Evolutionary conservation across 2,113 vertebrate species (phyloP).

Genomic region (Brachypodius melanocephalos): DNA sequence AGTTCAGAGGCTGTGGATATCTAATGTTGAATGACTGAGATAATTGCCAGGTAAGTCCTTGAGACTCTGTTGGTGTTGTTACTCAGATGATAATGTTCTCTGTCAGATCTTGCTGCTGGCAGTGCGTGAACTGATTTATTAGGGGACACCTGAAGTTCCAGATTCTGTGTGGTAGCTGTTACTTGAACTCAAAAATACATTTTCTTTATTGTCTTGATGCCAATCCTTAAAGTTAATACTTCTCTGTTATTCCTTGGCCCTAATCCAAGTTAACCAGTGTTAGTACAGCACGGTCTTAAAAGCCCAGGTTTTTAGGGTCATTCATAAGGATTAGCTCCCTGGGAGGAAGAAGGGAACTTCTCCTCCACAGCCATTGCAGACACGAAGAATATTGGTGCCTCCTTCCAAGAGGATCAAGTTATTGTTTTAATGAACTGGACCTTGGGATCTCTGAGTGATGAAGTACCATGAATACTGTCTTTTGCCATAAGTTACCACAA

Average conservation of each 20-base stretch:
- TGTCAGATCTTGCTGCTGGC: not conserved
- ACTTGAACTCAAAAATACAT: not conserved
- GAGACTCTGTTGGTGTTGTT: not conserved
- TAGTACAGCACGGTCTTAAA: not conserved
- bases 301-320: not conserved
- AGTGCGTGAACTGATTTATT: not conserved
- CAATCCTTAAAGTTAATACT: not conserved
- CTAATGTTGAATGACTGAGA: not conserved
- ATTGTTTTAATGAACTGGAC: not conserved
- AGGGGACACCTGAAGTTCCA: not conserved
- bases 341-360: not conserved
- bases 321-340: not conserved
- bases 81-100: not conserved
- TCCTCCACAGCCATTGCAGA: not conserved
- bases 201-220: not conserved
- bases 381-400: fast-evolving
- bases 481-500: not conserved
- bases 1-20: not conserved
- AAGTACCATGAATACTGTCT: not conserved
- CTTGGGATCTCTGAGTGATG: not conserved
- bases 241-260: not conserved
- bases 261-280: not conserved
- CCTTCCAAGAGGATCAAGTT: not conserved
- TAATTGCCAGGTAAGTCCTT: not conserved
- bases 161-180: not conserved